Percentiles rank a stretch among this genome's conserved stretches.
These are phyloP conservation scores for Habropoda laboriosa DNA, from an alignment of 1,140 invertebrate species.

Conservation along the genomic window DNA sequence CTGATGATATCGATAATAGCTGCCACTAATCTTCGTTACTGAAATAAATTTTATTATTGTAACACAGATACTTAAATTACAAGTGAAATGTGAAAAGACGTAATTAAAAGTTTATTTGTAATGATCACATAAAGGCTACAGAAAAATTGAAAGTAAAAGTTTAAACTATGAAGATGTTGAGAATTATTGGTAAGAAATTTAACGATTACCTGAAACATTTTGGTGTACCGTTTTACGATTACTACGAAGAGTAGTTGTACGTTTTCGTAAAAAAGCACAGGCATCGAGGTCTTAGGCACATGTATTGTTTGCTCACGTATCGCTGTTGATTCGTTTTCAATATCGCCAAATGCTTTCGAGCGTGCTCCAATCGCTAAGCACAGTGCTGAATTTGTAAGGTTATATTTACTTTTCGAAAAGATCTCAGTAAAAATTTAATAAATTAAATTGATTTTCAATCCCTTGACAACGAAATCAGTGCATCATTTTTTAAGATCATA, in stretches of 20 bases:
- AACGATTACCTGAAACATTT: not conserved
- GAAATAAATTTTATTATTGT: not conserved
- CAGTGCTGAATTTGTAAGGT: not conserved
- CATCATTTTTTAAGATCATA: too few relatives aligned
- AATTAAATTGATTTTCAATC: not conserved
- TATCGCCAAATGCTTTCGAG: constrained; percentile 28
- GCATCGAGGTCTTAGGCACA: constrained; percentile 44
- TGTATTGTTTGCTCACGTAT: not conserved
- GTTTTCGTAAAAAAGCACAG: constrained; percentile 35
- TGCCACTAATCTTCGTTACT: not conserved
- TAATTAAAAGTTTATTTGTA: not conserved
- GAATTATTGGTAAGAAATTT: not conserved
- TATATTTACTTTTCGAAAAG: not conserved
- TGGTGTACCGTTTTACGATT: not conserved
- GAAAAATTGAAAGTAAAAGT: not conserved
- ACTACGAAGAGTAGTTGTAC: constrained; percentile 7
- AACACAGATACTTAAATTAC: not conserved
- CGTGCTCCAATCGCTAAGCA: constrained; percentile 19
- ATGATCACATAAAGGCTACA: not conserved
- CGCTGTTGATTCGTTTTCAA: not conserved
- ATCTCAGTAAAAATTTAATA: too few relatives aligned
- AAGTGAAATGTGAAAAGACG: not conserved
- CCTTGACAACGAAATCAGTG: constrained; percentile 7
- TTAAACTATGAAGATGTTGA: not conserved
- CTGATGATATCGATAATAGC: constrained; percentile 1